phyloP scores from a whole-genome alignment of 2,797 vertebrate species.

The Choloepus didactylus region DNA sequence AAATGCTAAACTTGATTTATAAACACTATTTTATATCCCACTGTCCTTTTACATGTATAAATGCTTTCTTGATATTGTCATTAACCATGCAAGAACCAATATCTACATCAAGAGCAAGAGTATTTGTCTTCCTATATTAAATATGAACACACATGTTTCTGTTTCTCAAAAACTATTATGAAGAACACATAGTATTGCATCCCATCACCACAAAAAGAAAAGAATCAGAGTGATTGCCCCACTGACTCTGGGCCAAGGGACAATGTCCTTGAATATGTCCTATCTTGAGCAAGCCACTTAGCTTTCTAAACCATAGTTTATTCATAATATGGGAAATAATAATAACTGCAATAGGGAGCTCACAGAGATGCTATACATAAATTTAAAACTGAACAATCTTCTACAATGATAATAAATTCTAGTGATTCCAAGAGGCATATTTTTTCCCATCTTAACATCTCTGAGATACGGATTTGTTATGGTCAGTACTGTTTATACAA shows the following conservation, averaged over 20 bases:
- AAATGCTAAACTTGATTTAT: background rate
- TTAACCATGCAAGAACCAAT: background rate
- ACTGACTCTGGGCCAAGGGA: background rate
- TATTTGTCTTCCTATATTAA: background rate
- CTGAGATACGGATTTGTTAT: background rate
- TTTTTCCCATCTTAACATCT: background rate
- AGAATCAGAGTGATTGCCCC: background rate
- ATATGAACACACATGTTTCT: background rate
- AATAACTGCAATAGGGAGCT: background rate
- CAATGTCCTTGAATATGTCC: background rate
- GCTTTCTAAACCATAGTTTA: background rate
- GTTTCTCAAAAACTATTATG: background rate
- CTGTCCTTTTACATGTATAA: background rate
- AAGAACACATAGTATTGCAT: no score
- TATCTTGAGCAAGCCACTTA: background rate
- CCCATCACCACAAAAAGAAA: background rate
- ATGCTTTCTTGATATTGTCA: background rate
- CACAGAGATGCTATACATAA: background rate
- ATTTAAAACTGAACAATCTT: background rate
- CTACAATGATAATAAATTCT: background rate
- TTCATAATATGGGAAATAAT: background rate
- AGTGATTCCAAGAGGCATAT: background rate
- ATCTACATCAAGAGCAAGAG: background rate
- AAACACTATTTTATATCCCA: background rate
- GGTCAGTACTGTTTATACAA: background rate